Evolutionary conservation across 2,888 invertebrate species (phyloP).

Genomic region (Drosophila affinis): DNA sequence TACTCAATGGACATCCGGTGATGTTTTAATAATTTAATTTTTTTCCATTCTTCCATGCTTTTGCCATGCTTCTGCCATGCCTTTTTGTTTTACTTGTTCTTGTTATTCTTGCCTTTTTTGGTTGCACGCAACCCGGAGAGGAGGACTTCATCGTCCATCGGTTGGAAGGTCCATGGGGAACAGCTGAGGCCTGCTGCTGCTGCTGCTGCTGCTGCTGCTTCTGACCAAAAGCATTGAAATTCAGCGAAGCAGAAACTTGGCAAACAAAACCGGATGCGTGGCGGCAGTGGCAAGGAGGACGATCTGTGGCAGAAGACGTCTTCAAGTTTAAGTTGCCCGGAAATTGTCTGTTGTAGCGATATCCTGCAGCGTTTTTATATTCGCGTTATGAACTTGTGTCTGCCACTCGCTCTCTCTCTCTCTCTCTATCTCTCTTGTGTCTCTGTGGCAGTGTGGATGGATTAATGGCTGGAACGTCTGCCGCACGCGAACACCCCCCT

Average conservation of each 20-base stretch:
- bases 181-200: too few species aligned
- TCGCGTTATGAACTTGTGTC: slow-evolving; percentile 77
- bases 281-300: slow-evolving; percentile 3
- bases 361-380: slow-evolving; percentile 81
- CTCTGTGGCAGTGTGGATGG: slow-evolving; percentile 47
- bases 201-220: too few species aligned
- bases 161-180: slow-evolving; percentile 24
- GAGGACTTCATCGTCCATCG: slow-evolving; percentile 26
- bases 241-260: slow-evolving; percentile 74
- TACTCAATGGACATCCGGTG: slow-evolving; percentile 74
- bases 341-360: slow-evolving; percentile 82
- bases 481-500: slow-evolving; percentile 51
- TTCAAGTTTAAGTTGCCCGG: slow-evolving; percentile 80
- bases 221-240: slow-evolving; percentile 64
- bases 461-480: slow-evolving; percentile 74
- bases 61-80: neutral
- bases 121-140: slow-evolving; percentile 30
- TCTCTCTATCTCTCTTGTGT: slow-evolving; percentile 9
- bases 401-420: neutral
- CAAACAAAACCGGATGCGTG: slow-evolving; percentile 66
- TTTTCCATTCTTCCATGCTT: slow-evolving; percentile 26
- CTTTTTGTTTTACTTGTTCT: slow-evolving; percentile 4
- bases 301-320: slow-evolving; percentile 45
- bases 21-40: slow-evolving; percentile 77
- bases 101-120: slow-evolving; percentile 9